phyloP scores from a whole-genome alignment of 2,888 invertebrate genomes.

The Mantis religiosa region DNA sequence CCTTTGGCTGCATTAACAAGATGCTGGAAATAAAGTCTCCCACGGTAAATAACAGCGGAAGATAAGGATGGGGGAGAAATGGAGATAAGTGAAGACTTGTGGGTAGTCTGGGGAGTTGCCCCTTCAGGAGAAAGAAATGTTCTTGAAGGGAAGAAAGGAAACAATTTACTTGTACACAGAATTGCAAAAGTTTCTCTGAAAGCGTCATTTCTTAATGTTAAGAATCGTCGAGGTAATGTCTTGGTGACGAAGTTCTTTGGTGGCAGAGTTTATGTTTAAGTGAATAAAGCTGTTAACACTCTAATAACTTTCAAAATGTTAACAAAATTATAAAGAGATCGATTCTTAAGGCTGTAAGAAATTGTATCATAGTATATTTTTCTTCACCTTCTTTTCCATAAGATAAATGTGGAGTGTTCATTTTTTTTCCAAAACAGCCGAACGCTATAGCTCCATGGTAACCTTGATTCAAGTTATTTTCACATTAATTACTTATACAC shows the following conservation, averaged over 20 bases:
- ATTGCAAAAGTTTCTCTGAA: neutral
- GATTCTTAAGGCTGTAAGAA: no score
- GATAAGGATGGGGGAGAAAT: neutral
- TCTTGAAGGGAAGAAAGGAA: neutral
- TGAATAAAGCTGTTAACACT: no score
- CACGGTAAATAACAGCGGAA: neutral
- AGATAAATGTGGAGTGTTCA: no score
- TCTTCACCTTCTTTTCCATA: no score
- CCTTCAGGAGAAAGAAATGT: neutral
- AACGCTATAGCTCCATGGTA: no score
- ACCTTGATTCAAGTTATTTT: no score
- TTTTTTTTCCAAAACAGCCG: no score
- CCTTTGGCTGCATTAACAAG: neutral
- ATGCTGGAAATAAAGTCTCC: neutral
- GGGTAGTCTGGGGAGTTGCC: neutral
- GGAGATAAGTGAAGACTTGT: neutral
- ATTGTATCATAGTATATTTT: no score
- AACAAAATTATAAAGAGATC: no score
- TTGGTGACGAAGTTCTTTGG: neutral
- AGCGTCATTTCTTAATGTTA: neutral
- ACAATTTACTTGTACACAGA: neutral
- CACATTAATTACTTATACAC: no score
- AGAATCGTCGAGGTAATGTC: neutral
- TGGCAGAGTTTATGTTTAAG: no score
- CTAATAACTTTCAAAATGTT: no score